phyloP scores from a whole-genome alignment of 2,797 vertebrate genomes.

The Malacoctenus gilli region DNA sequence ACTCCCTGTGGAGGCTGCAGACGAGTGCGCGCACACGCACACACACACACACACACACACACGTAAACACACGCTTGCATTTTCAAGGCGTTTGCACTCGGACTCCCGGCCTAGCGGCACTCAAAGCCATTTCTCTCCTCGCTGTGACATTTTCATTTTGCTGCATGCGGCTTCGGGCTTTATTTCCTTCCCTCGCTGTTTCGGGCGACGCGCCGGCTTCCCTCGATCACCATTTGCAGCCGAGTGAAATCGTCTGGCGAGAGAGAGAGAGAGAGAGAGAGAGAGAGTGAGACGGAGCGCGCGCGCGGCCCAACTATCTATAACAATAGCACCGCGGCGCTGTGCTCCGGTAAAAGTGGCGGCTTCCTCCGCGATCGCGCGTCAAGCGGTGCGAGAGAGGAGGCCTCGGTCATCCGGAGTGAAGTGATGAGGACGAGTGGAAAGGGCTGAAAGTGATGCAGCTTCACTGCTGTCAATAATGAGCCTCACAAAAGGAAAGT shows the following conservation, averaged over 20 bases:
- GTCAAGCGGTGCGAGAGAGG: not conserved
- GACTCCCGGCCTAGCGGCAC: conserved; percentile 19
- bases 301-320: not conserved
- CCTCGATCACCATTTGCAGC: conserved; percentile 23
- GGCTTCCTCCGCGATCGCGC: conserved; percentile 10
- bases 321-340: conserved; percentile 16
- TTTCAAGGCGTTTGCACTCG: conserved; percentile 17
- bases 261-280: conserved; percentile 1
- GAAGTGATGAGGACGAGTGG: not conserved
- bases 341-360: not conserved
- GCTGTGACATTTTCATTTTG: conserved; percentile 49
- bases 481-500: too few species aligned
- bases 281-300: not conserved
- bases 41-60: conserved; percentile 11
- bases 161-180: not conserved
- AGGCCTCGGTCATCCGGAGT: not conserved
- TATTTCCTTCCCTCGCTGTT: conserved; percentile 6
- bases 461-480: too few species aligned
- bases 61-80: conserved; percentile 11
- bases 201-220: not conserved
- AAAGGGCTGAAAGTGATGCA: too few species aligned
- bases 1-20: conserved; percentile 60
- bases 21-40: conserved; percentile 21
- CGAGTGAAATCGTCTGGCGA: conserved; percentile 14
- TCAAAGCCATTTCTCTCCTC: conserved; percentile 37